A percentile compares a stretch with the other conserved stretches of the same genome.
phyloP scores from a whole-genome alignment of 23 tunicate genomes.

The Styela clava region DNA sequence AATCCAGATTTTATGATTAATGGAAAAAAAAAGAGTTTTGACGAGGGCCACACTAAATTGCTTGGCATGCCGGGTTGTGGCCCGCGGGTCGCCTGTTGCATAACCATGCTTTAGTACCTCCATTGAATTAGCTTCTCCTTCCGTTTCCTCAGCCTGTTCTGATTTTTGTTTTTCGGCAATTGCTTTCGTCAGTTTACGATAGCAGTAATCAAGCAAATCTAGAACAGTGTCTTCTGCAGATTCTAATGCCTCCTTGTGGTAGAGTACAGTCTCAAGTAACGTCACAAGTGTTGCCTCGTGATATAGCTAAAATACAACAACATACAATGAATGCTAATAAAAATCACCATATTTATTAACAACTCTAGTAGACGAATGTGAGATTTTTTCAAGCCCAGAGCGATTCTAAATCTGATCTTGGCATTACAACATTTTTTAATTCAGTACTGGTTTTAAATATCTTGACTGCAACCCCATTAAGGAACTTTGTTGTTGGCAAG shows the following conservation, averaged over 20 bases:
- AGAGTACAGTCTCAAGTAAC: conserved; percentile 83
- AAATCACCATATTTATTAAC: neutral
- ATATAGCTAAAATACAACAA: conserved; percentile 62
- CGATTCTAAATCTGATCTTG: too few species aligned
- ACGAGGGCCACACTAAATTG: too few species aligned
- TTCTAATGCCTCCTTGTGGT: conserved; percentile 73
- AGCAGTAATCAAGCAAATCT: conserved; percentile 95
- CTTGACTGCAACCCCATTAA: too few species aligned
- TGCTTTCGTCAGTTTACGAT: conserved; percentile 51
- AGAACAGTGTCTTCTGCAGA: conserved; percentile 69
- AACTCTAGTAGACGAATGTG: neutral
- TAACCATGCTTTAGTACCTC: conserved; percentile 24
- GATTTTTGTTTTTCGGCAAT: conserved; percentile 19
- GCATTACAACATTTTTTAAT: too few species aligned
- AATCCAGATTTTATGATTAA: too few species aligned
- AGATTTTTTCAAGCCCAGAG: neutral
- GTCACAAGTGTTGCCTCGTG: conserved; percentile 88
- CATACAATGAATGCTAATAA: neutral
- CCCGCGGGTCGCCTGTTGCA: too few species aligned
- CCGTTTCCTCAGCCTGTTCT: conserved; percentile 5
- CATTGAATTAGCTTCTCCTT: conserved; percentile 31
- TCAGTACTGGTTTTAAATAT: too few species aligned
- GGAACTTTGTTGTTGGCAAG: too few species aligned
- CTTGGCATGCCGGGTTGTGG: too few species aligned
- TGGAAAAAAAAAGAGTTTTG: too few species aligned